Conservation (phyloP, 2,113 vertebrate genomes). For the Microcebus ravelobensis region DNA sequence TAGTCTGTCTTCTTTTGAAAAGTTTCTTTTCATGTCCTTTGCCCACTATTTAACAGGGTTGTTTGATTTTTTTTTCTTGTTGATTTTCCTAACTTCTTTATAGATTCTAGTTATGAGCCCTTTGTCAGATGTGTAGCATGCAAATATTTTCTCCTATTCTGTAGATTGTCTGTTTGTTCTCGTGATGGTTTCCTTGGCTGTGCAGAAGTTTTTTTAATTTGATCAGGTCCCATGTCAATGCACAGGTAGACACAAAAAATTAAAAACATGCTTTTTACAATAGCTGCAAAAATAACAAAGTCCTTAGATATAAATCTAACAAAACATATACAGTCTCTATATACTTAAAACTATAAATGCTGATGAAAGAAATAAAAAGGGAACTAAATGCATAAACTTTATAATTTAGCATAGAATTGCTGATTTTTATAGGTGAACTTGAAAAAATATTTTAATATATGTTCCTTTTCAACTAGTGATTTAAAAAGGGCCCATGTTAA, state of each 20-base stretch:
- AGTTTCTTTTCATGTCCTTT: too few species aligned
- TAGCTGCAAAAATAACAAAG: background rate
- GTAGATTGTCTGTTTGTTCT: too few species aligned
- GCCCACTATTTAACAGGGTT: too few species aligned
- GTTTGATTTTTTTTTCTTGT: too few species aligned
- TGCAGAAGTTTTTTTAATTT: too few species aligned
- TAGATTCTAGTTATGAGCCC: too few species aligned
- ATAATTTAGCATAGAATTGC: background rate
- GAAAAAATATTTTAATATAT: background rate
- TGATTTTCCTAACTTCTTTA: too few species aligned
- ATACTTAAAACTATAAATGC: background rate
- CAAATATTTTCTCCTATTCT: too few species aligned
- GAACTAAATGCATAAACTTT: background rate
- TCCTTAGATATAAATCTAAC: background rate
- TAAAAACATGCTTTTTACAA: background rate
- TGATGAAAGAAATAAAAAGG: background rate
- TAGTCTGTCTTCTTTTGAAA: too few species aligned
- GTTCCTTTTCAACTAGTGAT: background rate
- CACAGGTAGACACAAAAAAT: background rate
- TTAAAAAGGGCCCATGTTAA: background rate
- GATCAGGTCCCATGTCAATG: background rate
- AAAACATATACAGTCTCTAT: background rate
- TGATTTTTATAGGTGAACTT: constrained; percentile 18
- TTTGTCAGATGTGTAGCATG: too few species aligned
- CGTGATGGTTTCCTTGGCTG: too few species aligned